Base-by-base conservation (phyloP, 2,797 vertebrate species). In the Rhinoraja longicauda region DNA sequence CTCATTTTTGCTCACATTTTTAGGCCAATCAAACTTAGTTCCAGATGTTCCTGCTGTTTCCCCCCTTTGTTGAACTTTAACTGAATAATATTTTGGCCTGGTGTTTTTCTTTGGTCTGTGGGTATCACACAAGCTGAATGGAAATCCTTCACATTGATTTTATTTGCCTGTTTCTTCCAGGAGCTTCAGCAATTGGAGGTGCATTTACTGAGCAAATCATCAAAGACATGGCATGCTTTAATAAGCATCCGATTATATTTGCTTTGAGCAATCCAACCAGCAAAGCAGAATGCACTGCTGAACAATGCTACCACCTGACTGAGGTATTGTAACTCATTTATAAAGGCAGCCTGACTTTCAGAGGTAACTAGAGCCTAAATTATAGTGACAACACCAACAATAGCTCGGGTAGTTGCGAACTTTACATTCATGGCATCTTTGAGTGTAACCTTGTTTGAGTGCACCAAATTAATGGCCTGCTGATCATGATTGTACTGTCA, bases 181-280 rank as follows among this genome's bases (percentile, higher is more conserved):
- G 99, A 93, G 99, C 98, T 94, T 98, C 98, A 73, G 99, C 99
- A 72, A 94, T 99, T 88, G 94, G 97, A 21, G 98, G 98, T 93
- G 99, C 98, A 24, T 99, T 99, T 95, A 97, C 98, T 0, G 95
- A 98, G 94, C 95, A 97, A 93, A 98, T 99, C 94, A 97, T 99
- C 95, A 97, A 95, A 93, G 97, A 97, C 93, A 99, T 99, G 99
- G 98, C 98, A 76, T 95, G 96, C 82, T 97, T 98, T 94, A 99
- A 99, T 75, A 78, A 99, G 78, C 95, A 79, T 13, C 99, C 99
- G 1, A 97, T 99, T 94, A 98, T 99, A 95, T 99, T 99, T 93
- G 98, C 99, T 93, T 97, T 99, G 94, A 99, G 99, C 95, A 99
- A 99, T 94, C 99, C 99, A 2, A 99, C 99, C 93, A 99, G 98